phyloP scores from a whole-genome alignment of 2,797 vertebrate genomes.

The Dendrocincla tyrannina region DNA sequence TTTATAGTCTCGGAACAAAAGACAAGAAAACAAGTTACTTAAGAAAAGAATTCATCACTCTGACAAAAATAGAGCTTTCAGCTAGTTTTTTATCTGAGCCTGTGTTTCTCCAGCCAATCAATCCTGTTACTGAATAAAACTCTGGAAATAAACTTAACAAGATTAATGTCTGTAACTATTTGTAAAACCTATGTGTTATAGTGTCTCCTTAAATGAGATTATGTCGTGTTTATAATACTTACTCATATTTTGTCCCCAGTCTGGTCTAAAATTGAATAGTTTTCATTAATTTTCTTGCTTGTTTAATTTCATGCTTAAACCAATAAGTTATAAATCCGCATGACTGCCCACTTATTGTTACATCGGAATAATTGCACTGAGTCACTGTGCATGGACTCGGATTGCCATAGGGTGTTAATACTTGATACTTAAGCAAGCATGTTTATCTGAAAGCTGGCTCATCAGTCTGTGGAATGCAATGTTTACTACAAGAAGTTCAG shows the following conservation, averaged over 20 bases:
- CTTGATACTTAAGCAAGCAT: slow-evolving; percentile 36
- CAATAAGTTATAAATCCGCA: slow-evolving; percentile 59
- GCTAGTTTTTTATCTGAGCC: slow-evolving; percentile 39
- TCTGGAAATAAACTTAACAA: slow-evolving; percentile 59
- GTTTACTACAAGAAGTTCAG: slow-evolving; percentile 12
- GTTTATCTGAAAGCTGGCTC: slow-evolving; percentile 49
- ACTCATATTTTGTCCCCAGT: slow-evolving; percentile 35
- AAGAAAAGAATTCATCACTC: slow-evolving; percentile 59
- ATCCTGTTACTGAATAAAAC: slow-evolving; percentile 65
- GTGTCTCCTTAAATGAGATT: slow-evolving; percentile 61
- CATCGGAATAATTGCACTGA: slow-evolving; percentile 49
- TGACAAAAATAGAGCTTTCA: slow-evolving; percentile 58
- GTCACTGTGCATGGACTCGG: slow-evolving; percentile 13
- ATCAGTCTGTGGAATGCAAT: neutral
- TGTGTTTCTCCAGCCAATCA: slow-evolving; percentile 56
- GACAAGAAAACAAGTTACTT: slow-evolving; percentile 51
- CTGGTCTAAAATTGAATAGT: slow-evolving; percentile 42
- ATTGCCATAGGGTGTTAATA: slow-evolving; percentile 63
- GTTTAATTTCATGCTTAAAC: slow-evolving; percentile 68
- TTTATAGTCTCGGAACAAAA: slow-evolving; percentile 51
- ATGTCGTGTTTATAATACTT: slow-evolving; percentile 64
- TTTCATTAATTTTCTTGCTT: slow-evolving; percentile 62
- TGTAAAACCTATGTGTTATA: slow-evolving; percentile 59
- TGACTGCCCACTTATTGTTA: slow-evolving; percentile 65
- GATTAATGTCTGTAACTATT: slow-evolving; percentile 71